Evolutionary conservation across 2,888 invertebrate genomes (phyloP), one percentile per base, ranked within the genome.

Genomic region (Polyommatus icarus): DNA sequence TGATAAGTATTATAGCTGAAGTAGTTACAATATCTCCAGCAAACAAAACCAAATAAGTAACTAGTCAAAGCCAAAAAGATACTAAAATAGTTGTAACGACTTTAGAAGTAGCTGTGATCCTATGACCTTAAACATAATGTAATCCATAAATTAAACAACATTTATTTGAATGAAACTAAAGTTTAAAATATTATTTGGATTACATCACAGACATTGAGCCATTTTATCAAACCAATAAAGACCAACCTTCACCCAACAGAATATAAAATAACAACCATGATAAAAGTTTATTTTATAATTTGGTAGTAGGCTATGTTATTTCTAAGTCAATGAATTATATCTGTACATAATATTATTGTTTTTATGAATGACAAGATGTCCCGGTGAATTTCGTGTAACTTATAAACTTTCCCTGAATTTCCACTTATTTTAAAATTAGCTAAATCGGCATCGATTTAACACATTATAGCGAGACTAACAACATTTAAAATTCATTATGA

Each of bases 171-270:
- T 61, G 10, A 61, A 67, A 67, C 15, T 24, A 67, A 67, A 29
- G 29, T 67, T 15, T 1, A 24, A 5, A 67, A 24, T 24, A 3
- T 8, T 10, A 29, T 29, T 29, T 15, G 6, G 5, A 32, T 29
- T 32, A 67, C 67, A 67, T 67, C 29, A 67, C 67, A 67, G 67
- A 67, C 18, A 32, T 67, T 67, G 67, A 67, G 29, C 67, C 6
- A 61, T 67, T 67, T 67, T 67, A 67, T 67, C 67, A 32, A 15
- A 67, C 18, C 18, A 67, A 29, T 32, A 67, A 67, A 67, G 3
- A 12, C 4, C 20, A 67, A 67, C 67, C 67, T 67, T 67, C 67
- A 67, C 29, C 67, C 15, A 32, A 32, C 29, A 67, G 1, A 67
- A 67, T 15, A 67, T 32, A 67, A 67, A 67, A 67, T 67, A 15